These are phyloP conservation scores for Eremobia ochroleuca DNA, from an alignment of 2,888 invertebrate genomes.

Conservation along the genomic window DNA sequence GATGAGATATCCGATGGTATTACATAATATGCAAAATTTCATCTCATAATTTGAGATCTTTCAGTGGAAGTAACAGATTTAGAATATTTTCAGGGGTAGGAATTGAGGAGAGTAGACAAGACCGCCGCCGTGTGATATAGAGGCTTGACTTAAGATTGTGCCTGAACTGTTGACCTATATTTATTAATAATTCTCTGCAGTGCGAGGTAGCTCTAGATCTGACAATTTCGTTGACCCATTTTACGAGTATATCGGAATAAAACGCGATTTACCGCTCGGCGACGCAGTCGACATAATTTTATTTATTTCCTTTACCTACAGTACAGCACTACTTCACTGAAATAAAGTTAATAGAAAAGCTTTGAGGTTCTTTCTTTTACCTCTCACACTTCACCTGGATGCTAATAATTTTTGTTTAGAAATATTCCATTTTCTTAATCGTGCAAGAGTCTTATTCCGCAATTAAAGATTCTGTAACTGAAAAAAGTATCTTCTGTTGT, in stretches of 20 bases:
- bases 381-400: neutral
- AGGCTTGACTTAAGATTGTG: slow-evolving; percentile 9
- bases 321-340: neutral
- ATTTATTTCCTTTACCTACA: slow-evolving; percentile 24
- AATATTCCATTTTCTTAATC: neutral
- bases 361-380: neutral
- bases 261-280: slow-evolving; percentile 10
- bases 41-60: slow-evolving; percentile 1
- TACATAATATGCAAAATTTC: neutral
- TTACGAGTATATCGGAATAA: slow-evolving; percentile 33
- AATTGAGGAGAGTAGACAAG: slow-evolving; percentile 2
- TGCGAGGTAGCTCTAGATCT: slow-evolving; percentile 22
- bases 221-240: slow-evolving; percentile 40
- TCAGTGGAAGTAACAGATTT: neutral
- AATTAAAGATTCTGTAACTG: neutral
- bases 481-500: neutral
- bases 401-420: neutral
- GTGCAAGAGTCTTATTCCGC: neutral
- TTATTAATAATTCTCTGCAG: slow-evolving; percentile 28
- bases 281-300: slow-evolving; percentile 20
- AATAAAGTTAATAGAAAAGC: slow-evolving; percentile 9
- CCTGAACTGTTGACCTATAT: slow-evolving; percentile 42
- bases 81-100: neutral
- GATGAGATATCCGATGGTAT: too few species aligned
- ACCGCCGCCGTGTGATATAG: neutral